Evolutionary conservation across 2,797 vertebrate species (phyloP), one percentile per base, ranked within the genome.

Genomic region (Brotula barbata): DNA sequence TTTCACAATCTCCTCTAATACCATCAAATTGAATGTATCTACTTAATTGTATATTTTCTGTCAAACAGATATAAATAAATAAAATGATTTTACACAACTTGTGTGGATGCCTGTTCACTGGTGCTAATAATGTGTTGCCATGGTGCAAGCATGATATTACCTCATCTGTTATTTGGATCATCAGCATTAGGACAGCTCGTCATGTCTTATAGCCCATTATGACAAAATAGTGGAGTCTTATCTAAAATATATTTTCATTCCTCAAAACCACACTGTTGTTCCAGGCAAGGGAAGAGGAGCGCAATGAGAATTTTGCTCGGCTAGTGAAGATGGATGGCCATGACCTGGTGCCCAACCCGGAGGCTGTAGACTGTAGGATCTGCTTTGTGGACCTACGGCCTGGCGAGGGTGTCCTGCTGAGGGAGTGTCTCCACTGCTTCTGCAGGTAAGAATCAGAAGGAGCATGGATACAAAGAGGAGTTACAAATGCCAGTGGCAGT

Each of bases 381-480:
- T 96, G 94, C 78, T 94, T 91, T 43, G 59, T 89, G 56, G 88
- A 89, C 28, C 87, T 94, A 15, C 76, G 88, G 17, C 83, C 91
- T 0, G 92, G 90, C 5, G 85, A 89, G 3, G 72, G 94, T 0
- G 91, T 95, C 42, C 87, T 95, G 46, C 91, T 96, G 31, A 84
- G 94, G 6, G 94, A 96, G 62, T 95, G 94, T 63, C 92, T 96
- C 12, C 94, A 95, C 88, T 94, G 90, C 82, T 96, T 95, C 84
- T 96, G 94, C 90, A 92, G 81, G 94, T 94, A 61, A 81, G 72
- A 42, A 5, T 39, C 25, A 20, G 17, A 17, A 0, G 16, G n/a
- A 4, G 23, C 25, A 6, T 14, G 31, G 28, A 13, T 33, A 9
- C 23, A 14, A 25, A 3, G 15, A 9, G 21, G 19, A n/a, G 14